phyloP scores from a whole-genome alignment of 2,888 invertebrate species.

The Gymnosoma rotundatum region DNA sequence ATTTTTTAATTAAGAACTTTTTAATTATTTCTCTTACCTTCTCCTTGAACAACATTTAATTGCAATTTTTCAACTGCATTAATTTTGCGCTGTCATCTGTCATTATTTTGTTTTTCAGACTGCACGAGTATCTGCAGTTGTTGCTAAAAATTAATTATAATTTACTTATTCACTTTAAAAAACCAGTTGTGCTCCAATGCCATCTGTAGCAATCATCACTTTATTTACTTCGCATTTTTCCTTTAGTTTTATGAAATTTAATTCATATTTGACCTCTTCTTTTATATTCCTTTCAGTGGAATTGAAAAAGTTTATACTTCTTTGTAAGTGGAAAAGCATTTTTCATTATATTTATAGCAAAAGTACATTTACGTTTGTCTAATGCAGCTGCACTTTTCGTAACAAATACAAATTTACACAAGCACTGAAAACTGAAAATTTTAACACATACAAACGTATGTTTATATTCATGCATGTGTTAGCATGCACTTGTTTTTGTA shows the following conservation, averaged over 20 bases:
- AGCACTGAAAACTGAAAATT: neutral
- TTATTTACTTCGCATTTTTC: neutral
- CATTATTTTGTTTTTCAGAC: neutral
- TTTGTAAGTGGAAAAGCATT: constrained; percentile 45
- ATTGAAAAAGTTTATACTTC: constrained; percentile 41
- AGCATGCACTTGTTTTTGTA: constrained; percentile 1
- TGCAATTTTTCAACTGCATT: constrained; percentile 27
- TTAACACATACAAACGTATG: neutral
- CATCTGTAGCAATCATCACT: constrained; percentile 4
- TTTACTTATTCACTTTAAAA: neutral
- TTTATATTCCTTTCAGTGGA: constrained; percentile 31
- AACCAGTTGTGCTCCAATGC: constrained; percentile 5
- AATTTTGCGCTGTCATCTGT: constrained; percentile 32
- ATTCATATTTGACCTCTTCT: constrained; percentile 44
- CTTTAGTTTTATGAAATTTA: constrained; percentile 15
- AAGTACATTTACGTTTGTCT: constrained; percentile 66
- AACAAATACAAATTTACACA: constrained; percentile 21
- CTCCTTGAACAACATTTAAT: neutral
- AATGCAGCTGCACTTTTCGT: constrained; percentile 66
- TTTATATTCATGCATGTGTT: neutral
- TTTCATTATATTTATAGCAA: constrained; percentile 60
- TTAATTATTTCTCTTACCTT: too few relatives aligned
- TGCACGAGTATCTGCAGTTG: neutral
- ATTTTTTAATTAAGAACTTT: too few relatives aligned
- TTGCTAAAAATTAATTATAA: constrained; percentile 32